These are phyloP conservation scores for Lepeophtheirus salmonis DNA, from an alignment of 1,140 invertebrate species.

Conservation along the genomic window DNA sequence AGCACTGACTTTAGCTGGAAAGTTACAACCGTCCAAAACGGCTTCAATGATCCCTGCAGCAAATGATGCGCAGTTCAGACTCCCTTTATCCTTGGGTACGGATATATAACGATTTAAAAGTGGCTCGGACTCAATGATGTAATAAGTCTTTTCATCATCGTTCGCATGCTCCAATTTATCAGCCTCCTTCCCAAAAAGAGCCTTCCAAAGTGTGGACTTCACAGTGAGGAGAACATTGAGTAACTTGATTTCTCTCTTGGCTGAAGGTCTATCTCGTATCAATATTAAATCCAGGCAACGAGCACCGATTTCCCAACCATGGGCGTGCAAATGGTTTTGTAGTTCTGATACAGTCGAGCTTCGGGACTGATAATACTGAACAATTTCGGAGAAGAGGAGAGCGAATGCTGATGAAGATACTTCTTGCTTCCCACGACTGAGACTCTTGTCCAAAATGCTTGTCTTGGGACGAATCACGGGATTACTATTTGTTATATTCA, in stretches of 20 bases:
- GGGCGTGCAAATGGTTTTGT: conserved; percentile 54
- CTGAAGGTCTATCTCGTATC: conserved; percentile 62
- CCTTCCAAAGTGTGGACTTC: conserved; percentile 91
- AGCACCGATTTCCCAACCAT: conserved; percentile 46
- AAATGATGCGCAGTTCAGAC: conserved; percentile 92
- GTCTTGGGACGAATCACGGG: conserved; percentile 32
- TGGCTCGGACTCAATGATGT: conserved; percentile 95
- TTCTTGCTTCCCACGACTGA: conserved; percentile 78
- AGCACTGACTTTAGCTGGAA: conserved; percentile 86
- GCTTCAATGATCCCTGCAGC: conserved; percentile 94
- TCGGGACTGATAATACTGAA: conserved; percentile 92
- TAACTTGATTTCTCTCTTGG: conserved; percentile 85
- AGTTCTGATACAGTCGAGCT: conserved; percentile 84
- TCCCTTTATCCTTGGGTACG: conserved; percentile 90
- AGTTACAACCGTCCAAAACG: conserved; percentile 76
- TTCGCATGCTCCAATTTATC: conserved; percentile 96
- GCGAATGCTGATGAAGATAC: conserved; percentile 83
- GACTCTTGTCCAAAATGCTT: conserved; percentile 71
- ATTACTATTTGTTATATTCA: too few relatives aligned
- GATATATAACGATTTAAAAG: conserved; percentile 93
- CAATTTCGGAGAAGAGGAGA: conserved; percentile 87
- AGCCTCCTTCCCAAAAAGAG: conserved; percentile 89
- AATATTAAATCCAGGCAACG: conserved; percentile 82
- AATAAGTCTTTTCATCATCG: conserved; percentile 92
- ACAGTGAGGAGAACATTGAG: conserved; percentile 88